phyloP scores from a whole-genome alignment of 2,797 vertebrate species.

The Emydoidea blandingii region DNA sequence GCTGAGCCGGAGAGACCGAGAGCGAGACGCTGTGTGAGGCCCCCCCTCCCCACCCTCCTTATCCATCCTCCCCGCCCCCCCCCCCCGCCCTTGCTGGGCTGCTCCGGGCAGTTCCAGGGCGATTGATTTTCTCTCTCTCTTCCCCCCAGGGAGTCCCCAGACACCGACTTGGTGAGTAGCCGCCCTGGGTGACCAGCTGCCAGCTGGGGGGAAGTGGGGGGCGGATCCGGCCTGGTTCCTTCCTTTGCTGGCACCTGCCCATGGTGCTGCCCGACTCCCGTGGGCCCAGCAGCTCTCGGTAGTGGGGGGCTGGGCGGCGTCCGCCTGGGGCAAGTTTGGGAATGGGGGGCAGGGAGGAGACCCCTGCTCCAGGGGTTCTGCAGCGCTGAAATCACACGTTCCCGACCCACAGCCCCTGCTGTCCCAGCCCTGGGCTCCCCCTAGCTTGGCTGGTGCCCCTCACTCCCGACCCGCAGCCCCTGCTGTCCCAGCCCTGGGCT shows the following conservation, averaged over 20 bases:
- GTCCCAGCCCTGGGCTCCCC: background rate
- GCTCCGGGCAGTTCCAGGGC: fast-evolving
- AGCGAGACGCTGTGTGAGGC: slow-evolving; percentile 87
- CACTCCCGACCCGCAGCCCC: too few species aligned
- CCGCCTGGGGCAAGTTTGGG: background rate
- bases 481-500: too few species aligned
- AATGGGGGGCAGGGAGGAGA: background rate
- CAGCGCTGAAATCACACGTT: background rate
- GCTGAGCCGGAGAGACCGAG: slow-evolving; percentile 89
- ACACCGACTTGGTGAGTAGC: slow-evolving; percentile 78
- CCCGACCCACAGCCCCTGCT: background rate
- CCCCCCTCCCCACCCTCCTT: fast-evolving
- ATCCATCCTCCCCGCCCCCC: fast-evolving
- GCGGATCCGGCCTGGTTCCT: background rate
- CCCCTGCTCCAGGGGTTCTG: background rate
- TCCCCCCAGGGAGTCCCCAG: slow-evolving; percentile 74
- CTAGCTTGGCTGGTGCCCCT: too few species aligned
- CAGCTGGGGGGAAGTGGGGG: background rate
- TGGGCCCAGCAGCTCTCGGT: too few species aligned
- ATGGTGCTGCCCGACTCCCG: background rate
- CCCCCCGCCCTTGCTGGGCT: fast-evolving
- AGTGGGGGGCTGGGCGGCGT: background rate
- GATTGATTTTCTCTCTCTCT: fast-evolving
- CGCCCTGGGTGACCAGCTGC: background rate
- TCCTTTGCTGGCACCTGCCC: background rate